phyloP scores from a whole-genome alignment of 2,797 vertebrate genomes.

The Stomatorhinus walkeri region DNA sequence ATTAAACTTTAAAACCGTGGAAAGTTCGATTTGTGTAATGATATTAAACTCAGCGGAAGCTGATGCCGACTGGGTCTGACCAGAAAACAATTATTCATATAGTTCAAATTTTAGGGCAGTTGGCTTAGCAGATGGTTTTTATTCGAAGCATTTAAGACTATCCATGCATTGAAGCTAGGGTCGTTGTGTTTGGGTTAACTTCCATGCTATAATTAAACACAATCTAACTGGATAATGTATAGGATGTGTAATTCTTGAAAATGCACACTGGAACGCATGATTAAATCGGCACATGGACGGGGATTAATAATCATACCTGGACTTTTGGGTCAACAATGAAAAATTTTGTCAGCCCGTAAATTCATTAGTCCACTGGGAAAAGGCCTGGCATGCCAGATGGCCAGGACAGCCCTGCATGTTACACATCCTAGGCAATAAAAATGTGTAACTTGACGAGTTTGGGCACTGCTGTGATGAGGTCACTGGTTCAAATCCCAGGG shows the following conservation, averaged over 20 bases:
- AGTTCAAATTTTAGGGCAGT: background rate
- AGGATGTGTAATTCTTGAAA: background rate
- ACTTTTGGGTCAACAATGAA: background rate
- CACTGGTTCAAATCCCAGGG: background rate
- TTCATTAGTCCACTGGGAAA: background rate
- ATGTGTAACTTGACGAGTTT: background rate
- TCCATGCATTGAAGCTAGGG: background rate
- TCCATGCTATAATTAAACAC: background rate
- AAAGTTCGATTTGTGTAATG: background rate
- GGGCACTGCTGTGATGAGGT: background rate
- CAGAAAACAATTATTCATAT: background rate
- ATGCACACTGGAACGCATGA: background rate
- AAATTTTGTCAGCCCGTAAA: background rate
- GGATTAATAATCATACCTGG: background rate
- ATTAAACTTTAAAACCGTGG: background rate
- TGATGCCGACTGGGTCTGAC: background rate
- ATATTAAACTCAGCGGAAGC: background rate
- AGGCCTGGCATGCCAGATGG: background rate
- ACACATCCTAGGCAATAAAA: background rate
- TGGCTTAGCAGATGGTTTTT: background rate
- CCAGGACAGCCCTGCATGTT: background rate
- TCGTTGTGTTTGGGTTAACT: background rate
- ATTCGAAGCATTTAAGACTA: background rate
- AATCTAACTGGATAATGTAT: background rate
- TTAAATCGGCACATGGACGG: background rate